These are phyloP conservation scores for Orchestia grillus DNA, from an alignment of 1,140 invertebrate genomes.

Conservation along the genomic window DNA sequence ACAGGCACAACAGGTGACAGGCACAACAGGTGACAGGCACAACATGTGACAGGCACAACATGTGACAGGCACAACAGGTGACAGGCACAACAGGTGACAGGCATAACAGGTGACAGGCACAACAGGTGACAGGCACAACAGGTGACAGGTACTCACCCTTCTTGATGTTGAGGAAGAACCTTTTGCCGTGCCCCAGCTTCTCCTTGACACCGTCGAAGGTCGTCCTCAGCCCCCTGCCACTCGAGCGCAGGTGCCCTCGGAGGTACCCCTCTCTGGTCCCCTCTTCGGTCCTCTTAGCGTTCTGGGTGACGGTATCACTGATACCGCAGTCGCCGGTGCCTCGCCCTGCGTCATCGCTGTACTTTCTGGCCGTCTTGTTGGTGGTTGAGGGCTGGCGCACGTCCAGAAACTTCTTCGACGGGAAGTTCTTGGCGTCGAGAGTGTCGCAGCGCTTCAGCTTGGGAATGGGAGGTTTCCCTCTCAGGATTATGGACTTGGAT, in stretches of 20 bases:
- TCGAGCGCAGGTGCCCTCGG: constrained; percentile 59
- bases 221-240: constrained; percentile 62
- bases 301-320: neutral
- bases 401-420: neutral
- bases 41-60: too few relatives aligned
- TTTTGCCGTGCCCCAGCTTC: constrained; percentile 63
- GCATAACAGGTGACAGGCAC: too few relatives aligned
- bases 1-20: too few relatives aligned
- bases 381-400: neutral
- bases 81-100: too few relatives aligned
- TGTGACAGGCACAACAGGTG: too few relatives aligned
- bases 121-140: neutral
- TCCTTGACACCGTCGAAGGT: constrained; percentile 63
- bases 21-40: too few relatives aligned
- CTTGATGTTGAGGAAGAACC: constrained; percentile 63
- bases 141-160: constrained; percentile 62
- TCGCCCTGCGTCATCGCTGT: neutral
- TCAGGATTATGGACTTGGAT: neutral
- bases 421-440: constrained; percentile 32
- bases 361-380: neutral
- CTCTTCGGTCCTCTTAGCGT: constrained; percentile 57
- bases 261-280: constrained; percentile 61
- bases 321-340: neutral
- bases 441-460: neutral
- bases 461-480: constrained; percentile 27